phyloP scores from a whole-genome alignment of 2,888 invertebrate genomes.

The Griposia aprilina region DNA sequence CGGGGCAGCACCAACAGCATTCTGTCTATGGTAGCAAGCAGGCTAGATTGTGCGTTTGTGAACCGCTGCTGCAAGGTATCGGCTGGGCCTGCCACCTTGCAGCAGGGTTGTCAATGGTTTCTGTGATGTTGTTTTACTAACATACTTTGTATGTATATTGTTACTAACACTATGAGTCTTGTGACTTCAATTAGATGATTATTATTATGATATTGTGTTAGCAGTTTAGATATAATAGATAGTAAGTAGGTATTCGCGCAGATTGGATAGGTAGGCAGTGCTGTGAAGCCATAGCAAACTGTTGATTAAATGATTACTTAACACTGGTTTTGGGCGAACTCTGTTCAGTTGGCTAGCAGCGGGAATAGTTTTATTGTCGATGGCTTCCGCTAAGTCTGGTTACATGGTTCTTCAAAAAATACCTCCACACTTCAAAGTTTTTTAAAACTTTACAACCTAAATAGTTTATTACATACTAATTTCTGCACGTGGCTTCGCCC shows the following conservation, averaged over 20 bases:
- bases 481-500: too few relatives aligned
- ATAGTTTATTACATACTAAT: not conserved
- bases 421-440: not conserved
- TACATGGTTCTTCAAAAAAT: not conserved
- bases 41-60: too few relatives aligned
- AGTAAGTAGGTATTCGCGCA: not conserved
- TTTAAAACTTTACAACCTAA: not conserved
- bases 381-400: not conserved
- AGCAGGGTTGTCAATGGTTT: too few relatives aligned
- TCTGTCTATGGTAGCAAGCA: too few relatives aligned
- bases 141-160: too few relatives aligned
- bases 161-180: too few relatives aligned
- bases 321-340: not conserved
- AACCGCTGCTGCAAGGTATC: too few relatives aligned
- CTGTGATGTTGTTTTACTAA: too few relatives aligned
- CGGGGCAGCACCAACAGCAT: too few relatives aligned
- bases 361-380: not conserved
- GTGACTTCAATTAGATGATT: not conserved
- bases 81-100: too few relatives aligned
- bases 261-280: not conserved
- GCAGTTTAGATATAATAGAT: not conserved
- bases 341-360: not conserved
- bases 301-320: slow-evolving; percentile 37
- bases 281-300: slow-evolving; percentile 7
- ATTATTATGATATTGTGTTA: slow-evolving; percentile 6